Base-by-base conservation (phyloP, 1,140 invertebrate genomes). In the Holcopasites calliopsidis region DNA sequence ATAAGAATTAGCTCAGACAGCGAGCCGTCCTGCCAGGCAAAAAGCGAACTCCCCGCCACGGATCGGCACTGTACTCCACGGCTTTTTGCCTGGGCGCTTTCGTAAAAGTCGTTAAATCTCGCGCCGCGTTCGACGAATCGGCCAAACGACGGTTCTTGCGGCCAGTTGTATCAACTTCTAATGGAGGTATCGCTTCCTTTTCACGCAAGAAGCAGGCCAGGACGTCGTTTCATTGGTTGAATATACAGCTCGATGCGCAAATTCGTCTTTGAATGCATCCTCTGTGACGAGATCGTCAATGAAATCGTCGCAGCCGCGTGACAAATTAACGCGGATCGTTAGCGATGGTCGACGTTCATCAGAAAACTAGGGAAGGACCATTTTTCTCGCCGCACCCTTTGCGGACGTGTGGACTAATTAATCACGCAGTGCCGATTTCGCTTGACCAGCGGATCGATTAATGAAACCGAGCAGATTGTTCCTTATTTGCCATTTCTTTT, bases 1-100 rank as follows among this genome's bases (percentile, higher is more conserved):
- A 89, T 88, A 88, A 88, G 88, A 89, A 89, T 89, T 89, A 89
- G 85, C 86, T 76, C 50, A 79, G 82, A 70, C 71, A 74, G 76
- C 61, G 75, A 58, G 76, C 72, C 81, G 40, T 66, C 58, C 52
- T 47, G n/a, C n/a, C 21, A 8, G 0, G 35, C 76, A 84, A 84
- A 80, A 80, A 76, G 13, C 23, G 49, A 33, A 44, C 64, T 77
- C 71, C 54, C 16, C 31, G 31, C 40, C 66, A 44, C 52, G 44
- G 66, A 65, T 66, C 77, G 77, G 68, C 58, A 68, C 65, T 57
- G 65, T 62, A 61, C 75, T 76, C 64, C 10, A 40, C 21, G 26
- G 44, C 40, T 77, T 85, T 80, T 66, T 65, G 42, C 31, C 7
- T 31, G 23, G 23, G 31, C 38, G 73, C 73, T 84, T 83, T 74